Evolutionary conservation across 2,113 vertebrate species (phyloP).

Genomic region (Crocuta crocuta): DNA sequence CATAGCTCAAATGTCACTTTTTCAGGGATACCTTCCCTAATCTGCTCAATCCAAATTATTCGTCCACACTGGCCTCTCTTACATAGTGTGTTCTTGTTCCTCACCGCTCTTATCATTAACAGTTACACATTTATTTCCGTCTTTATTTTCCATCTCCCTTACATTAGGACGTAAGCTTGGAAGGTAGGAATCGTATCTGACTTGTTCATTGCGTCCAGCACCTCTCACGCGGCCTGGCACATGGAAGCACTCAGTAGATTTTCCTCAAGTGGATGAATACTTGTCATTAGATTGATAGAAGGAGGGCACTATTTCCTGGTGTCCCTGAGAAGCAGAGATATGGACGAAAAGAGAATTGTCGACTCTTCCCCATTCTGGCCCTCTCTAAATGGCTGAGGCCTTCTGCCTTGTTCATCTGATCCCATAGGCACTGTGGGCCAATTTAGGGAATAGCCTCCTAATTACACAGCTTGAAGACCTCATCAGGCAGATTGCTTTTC

Average conservation of each 20-base stretch:
- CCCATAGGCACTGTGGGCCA: slow-evolving; percentile 60
- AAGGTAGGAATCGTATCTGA: not conserved
- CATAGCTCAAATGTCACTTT: slow-evolving; percentile 5
- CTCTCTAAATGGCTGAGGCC: not conserved
- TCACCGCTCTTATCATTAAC: not conserved
- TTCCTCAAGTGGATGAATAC: not conserved
- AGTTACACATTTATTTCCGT: not conserved
- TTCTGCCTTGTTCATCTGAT: slow-evolving; percentile 68
- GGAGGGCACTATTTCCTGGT: not conserved
- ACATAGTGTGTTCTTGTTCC: not conserved
- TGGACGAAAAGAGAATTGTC: not conserved
- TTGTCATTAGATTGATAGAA: slow-evolving; percentile 28
- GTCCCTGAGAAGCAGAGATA: not conserved
- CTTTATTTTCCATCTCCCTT: slow-evolving; percentile 16
- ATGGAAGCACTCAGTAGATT: not conserved
- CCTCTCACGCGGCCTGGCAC: not conserved
- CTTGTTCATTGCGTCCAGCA: not conserved
- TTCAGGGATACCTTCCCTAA: not conserved
- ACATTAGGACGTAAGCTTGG: not conserved
- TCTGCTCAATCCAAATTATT: not conserved
- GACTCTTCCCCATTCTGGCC: not conserved
- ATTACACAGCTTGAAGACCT: slow-evolving; percentile 81
- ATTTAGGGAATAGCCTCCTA: slow-evolving; percentile 78
- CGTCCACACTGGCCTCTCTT: not conserved
- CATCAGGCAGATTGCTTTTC: slow-evolving; percentile 81